Percentiles rank a stretch among this genome's conserved stretches.
phyloP scores from a whole-genome alignment of 1,140 invertebrate genomes.

The Polyergus mexicanus region DNA sequence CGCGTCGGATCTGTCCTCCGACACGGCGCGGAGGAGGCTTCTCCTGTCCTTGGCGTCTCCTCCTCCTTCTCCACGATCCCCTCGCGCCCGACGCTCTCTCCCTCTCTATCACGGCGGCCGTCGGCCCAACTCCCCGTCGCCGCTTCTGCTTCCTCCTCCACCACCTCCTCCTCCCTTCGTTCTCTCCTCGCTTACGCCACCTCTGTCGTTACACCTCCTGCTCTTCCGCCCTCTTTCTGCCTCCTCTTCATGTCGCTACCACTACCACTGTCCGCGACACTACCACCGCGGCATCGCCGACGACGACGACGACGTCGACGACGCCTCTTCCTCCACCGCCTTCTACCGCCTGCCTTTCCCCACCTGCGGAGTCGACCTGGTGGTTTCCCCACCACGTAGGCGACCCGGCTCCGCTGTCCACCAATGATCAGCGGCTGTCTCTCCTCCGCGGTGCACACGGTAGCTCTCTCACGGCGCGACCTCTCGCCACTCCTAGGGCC shows the following conservation, averaged over 20 bases:
- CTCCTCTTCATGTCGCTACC: slow-evolving; percentile 74
- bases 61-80: slow-evolving; percentile 71
- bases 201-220: slow-evolving; percentile 73
- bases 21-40: slow-evolving; percentile 75
- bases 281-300: slow-evolving; percentile 64
- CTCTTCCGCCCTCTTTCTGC: slow-evolving; percentile 74
- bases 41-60: slow-evolving; percentile 77
- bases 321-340: slow-evolving; percentile 62
- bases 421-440: slow-evolving; percentile 86
- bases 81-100: slow-evolving; percentile 45
- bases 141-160: not conserved
- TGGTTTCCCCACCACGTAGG: slow-evolving; percentile 71
- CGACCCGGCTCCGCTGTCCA: slow-evolving; percentile 77
- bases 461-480: slow-evolving; percentile 60
- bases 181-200: slow-evolving; percentile 51
- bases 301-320: slow-evolving; percentile 36
- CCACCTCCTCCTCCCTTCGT: slow-evolving; percentile 3
- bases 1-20: slow-evolving; percentile 82
- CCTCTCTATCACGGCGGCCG: slow-evolving; percentile 6
- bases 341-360: slow-evolving; percentile 73
- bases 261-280: slow-evolving; percentile 67
- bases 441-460: slow-evolving; percentile 72
- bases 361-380: slow-evolving; percentile 67
- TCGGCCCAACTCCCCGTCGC: slow-evolving; percentile 7
- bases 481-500: slow-evolving; percentile 67